Evolutionary conservation across 2,888 invertebrate genomes (phyloP), one percentile per base, ranked within the genome.

Genomic region (Leptarthrus brevirostris): DNA sequence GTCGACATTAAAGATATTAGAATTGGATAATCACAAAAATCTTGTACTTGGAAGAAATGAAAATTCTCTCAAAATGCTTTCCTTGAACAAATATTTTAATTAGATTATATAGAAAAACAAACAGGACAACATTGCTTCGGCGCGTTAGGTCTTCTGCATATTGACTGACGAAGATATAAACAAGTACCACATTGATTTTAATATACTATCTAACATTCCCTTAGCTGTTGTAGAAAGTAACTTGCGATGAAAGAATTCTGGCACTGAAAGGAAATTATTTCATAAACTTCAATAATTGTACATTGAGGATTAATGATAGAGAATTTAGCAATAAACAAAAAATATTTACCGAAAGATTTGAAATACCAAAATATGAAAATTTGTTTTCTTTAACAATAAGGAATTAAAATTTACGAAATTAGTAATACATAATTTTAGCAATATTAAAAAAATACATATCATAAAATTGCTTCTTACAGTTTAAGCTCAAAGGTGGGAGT

Each of bases 251-350:
- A 58, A 58, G 58, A 58, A 58, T 58, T 30, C 14, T 58, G 14
- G 3, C 30, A 6, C 58, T 58, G 24, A 58, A 58, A 10, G 30
- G 58, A 26, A 58, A 58, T 30, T 58, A 58, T 58, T 30, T 58
- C 30, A 58, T 58, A 30, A 58, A 58, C 22, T 58, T 58, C 30
- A 58, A 26, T 58, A 58, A 58, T 30, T 58, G 58, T 58, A 58
- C 30, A 4, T 8, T 58, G 24, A 12, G 6, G 14, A 34, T 58
- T n/a, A 26, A 58, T 30, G 30, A 58, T 30, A 58, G 34, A 34
- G 58, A 58, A 26, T 58, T 58, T 34, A 30, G 34, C 14, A 58
- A 58, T 26, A 58, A 58, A 58, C 18, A 30, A 58, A 58, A 18
- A 30, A 58, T 34, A 30, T 58, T 58, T 34, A 58, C 26, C 10